Base-by-base conservation (phyloP, 2,113 vertebrate genomes). In the Anarrhichthys ocellatus region DNA sequence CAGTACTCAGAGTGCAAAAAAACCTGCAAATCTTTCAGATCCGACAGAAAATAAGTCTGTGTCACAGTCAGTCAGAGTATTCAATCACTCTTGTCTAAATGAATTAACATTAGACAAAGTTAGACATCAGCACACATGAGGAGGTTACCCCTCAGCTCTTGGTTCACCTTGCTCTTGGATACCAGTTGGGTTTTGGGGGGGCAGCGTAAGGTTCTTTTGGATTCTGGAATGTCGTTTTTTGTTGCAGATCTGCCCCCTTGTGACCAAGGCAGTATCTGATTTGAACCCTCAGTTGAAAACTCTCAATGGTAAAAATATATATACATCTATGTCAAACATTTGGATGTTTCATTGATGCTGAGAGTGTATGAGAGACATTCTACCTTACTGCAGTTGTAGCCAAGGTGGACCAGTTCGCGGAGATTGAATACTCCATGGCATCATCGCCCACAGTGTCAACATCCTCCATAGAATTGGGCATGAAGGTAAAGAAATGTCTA, bases 391-490 rank as follows among this genome's bases (percentile, higher is more conserved):
- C 86, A 96, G 95, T 95, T 56, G 2, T 95, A n/a, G 93, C 93
- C 5, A 62, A 90, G 79, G 93, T 96, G 71, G 95, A 96, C 80
- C 18, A 94, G 85, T 92, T 92, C 38, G 93, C 94, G 61, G 95
- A 95, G 88, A 93, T 96, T 56, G 94, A 95, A 74, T 95, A 95
- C 74, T 94, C 94, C 34, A 91, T 96, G 95, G 94, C 94, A 68
- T 76, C 87, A 0, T 90, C 92, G 0, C 95, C 94, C 0, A 24
- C 54, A 4, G 72, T 96, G 48, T 87, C 91, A 2, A 68, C 70
- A 0, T 68, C 92, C 10, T 92, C 78, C 5, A 82, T 96, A 22
- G 93, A 93, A 67, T 73, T 95, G 0, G 84, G 72, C 63, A 81
- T 96, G 72, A 95, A 95, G 94, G 95, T 95, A 67, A 90, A 79